phyloP scores from a whole-genome alignment of 2,113 vertebrate species.

The Rhynchopsitta pachyrhyncha region DNA sequence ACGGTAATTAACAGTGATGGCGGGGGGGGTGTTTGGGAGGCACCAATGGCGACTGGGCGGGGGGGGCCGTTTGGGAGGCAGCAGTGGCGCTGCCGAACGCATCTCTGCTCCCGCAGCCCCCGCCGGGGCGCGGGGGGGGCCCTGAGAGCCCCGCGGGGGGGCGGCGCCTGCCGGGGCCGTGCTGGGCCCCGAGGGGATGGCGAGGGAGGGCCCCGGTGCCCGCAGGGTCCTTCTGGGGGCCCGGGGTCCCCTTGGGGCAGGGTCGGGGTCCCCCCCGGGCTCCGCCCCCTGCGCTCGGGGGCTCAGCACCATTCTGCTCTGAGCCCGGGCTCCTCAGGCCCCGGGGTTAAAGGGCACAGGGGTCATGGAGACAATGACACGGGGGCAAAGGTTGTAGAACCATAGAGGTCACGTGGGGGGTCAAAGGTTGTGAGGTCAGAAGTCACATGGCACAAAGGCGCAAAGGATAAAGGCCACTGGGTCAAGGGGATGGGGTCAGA shows the following conservation, averaged over 20 bases:
- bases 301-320: background rate
- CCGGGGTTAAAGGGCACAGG: background rate
- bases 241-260: background rate
- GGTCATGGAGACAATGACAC: background rate
- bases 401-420: background rate
- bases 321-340: background rate
- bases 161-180: too few relatives aligned
- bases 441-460: too few relatives aligned
- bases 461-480: too few relatives aligned
- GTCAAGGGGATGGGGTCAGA: background rate
- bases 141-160: too few relatives aligned
- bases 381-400: too few relatives aligned
- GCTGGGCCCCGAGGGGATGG: too few relatives aligned
- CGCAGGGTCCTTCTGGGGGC: background rate
- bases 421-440: background rate
- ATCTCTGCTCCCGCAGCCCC: too few relatives aligned
- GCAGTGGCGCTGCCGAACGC: too few relatives aligned
- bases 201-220: background rate
- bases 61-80: too few relatives aligned
- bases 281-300: accelerated
- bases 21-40: background rate
- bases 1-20: too few relatives aligned
- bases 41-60: background rate
- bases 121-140: too few relatives aligned
- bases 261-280: accelerated